These are phyloP conservation scores for Coracias cyanogaster DNA, from an alignment of 2,797 vertebrate genomes.

Conservation along the genomic window DNA sequence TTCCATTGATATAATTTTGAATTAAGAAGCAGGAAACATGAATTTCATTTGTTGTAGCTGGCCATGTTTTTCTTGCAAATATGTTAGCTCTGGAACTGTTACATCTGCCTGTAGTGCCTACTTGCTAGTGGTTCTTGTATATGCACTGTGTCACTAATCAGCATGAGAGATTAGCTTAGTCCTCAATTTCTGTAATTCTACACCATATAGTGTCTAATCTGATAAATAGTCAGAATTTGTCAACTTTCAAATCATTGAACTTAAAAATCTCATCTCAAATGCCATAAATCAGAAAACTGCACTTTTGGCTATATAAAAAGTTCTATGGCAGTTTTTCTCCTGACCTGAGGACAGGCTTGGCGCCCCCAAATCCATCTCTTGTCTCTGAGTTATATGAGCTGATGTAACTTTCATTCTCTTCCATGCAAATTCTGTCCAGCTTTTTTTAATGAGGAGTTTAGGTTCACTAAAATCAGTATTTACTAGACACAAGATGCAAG, in stretches of 20 bases:
- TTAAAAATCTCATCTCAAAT: background rate
- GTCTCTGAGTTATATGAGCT: background rate
- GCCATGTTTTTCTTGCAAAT: background rate
- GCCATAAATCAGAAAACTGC: background rate
- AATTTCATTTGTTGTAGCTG: background rate
- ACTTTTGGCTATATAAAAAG: background rate
- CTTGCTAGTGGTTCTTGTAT: background rate
- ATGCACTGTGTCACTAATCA: background rate
- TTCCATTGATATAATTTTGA: background rate
- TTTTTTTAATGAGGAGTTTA: constrained; percentile 19
- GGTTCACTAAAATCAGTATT: background rate
- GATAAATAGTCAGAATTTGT: background rate
- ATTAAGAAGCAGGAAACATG: background rate
- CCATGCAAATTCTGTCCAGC: constrained; percentile 20
- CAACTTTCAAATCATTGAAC: background rate
- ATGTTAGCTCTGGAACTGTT: background rate
- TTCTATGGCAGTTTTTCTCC: background rate
- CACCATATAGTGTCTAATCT: background rate
- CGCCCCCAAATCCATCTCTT: background rate
- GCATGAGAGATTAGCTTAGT: background rate
- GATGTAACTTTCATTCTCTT: background rate
- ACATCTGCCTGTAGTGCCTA: background rate
- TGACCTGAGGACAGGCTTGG: constrained; percentile 31
- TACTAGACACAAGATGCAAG: background rate
- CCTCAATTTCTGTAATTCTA: background rate